phyloP scores from a whole-genome alignment of 2,113 vertebrate species.

The Gnathochromis pfefferi region DNA sequence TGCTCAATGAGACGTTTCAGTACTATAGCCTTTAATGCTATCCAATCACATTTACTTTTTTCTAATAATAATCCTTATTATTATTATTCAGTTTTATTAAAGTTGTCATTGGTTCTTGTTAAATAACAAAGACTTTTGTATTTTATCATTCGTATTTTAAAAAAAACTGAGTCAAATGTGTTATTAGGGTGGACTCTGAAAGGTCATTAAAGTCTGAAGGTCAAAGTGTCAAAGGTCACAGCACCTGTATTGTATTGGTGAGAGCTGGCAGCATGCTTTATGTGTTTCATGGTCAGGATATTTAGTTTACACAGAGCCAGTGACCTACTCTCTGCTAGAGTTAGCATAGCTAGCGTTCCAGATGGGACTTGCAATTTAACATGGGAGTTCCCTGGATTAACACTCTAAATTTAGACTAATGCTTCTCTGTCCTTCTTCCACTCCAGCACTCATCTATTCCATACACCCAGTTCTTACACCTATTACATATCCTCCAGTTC shows the following conservation, averaged over 20 bases:
- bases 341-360: constrained; percentile 27
- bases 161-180: neutral
- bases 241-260: neutral
- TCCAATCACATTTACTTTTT: neutral
- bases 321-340: neutral
- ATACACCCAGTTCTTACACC: neutral
- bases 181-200: neutral
- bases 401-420: constrained; percentile 19
- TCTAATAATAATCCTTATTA: neutral
- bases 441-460: neutral
- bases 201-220: neutral
- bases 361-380: constrained; percentile 26
- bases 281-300: neutral
- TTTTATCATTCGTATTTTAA: neutral
- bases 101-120: neutral
- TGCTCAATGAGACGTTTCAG: neutral
- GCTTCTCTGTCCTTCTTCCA: neutral
- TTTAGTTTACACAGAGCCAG: neutral
- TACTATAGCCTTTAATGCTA: neutral
- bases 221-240: neutral
- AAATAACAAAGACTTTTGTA: neutral
- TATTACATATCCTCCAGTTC: neutral
- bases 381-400: constrained; percentile 52
- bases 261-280: neutral
- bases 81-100: neutral